Base-by-base conservation (phyloP, 2,113 vertebrate genomes). In the Plecturocebus donacophilus region DNA sequence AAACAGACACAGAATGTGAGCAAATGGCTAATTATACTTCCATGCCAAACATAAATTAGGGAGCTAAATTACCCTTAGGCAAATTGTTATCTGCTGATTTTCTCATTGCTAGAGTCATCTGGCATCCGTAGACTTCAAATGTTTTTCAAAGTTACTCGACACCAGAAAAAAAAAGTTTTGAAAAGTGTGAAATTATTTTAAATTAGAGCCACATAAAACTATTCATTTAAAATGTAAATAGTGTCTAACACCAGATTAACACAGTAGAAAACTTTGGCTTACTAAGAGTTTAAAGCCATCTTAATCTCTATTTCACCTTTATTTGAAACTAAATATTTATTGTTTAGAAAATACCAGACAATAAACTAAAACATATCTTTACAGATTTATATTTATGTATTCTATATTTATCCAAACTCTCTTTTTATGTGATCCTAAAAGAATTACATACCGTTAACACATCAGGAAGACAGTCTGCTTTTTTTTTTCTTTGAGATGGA, bases 251-350 rank as follows among this genome's bases (percentile, higher is more conserved):
- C 42, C 89, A 93, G 40, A 49, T 25, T 90, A 87, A 4, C 84
- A 95, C 12, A 61, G 54, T 2, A 0, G 12, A 68, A 88, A 47
- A 32, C 49, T 58, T 96, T 88, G 66, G 61, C 35, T 23, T 87
- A 30, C 68, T 54, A 49, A 87, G 19, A 90, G 47, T 83, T 94
- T 81, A 8, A 23, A 91, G 80, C 23, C 58, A 70, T 66, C 87
- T 91, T 85, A 16, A 86, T 96, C 94, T 90, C 40, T 70, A 49
- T 9, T 94, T 91, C 90, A 86, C 84, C 76, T 87, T 93, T 87
- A 58, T 35, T n/a, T 76, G 79, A 90, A 97, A 86, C 86, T 81
- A 93, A 97, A 95, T 95, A 97, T 98, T 98, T 94, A 45, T 81
- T 61, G 23, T 56, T 79, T 35, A 97, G 73, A 58, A 94, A 94